Base-by-base conservation (phyloP, 2,888 invertebrate species). In the Dexiosoma caninum region DNA sequence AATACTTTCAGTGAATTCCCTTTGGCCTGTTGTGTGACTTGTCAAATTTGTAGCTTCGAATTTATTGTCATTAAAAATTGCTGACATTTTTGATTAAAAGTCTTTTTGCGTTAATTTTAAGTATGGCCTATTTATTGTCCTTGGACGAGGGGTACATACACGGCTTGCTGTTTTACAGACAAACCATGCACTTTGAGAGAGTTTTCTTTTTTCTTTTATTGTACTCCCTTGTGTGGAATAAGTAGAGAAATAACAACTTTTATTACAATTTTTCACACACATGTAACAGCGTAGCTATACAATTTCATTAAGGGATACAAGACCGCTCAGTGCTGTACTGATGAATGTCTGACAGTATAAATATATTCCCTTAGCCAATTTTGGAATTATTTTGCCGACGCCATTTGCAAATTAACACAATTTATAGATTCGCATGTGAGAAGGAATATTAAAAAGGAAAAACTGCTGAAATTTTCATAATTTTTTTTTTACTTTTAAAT, bases 1-100 rank as follows among this genome's bases (percentile, higher is more conserved):
- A 5, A 37, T 59, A 7, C 3, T 32, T 64, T 42, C 12, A 46
- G 3, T 23, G 10, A 21, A 21, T n/a, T 16, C n/a, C 9, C 12
- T 23, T 19, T 14, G 12, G 14, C 37, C 2, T 46, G 19, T 10
- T 49, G 10, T 12, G 3, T 51, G 44, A 10, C 27, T 49, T 66
- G 32, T 23, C 67, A 32, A 40, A 16, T 40, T 69, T 32, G 53
- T 69, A 32, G 44, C 9, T 21, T 5, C 12, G 21, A 23, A 62
- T 76, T 55, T 53, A 62, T 62, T 62, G 62, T 46, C 53, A 60
- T 76, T 77, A 49, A 70, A 77, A 70, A 23, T 77, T 77, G 4
- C 19, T 40, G 3, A 37, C 10, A 46, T 46, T 27, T 46, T 62
- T 62, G 53, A 69, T 32, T 62, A 62, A 76, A 62, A 62, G 8